A percentile compares a stretch with the other conserved stretches of the same genome.
Conservation (phyloP, 2,113 vertebrate genomes). For the Globicephala melas region DNA sequence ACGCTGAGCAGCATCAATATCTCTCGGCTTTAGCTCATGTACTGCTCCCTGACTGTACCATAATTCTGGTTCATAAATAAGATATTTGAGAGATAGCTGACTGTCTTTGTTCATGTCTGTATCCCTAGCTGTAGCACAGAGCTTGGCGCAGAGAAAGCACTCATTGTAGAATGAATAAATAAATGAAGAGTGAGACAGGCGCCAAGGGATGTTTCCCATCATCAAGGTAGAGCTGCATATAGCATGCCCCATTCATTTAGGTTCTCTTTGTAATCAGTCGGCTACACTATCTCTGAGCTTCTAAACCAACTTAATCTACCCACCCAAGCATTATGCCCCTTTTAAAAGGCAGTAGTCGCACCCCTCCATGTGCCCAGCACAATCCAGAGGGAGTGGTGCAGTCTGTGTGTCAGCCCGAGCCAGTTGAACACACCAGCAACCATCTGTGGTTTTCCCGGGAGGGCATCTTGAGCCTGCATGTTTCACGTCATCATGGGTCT, state of each 20-base stretch:
- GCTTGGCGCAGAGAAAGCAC: background rate
- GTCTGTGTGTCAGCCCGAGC: background rate
- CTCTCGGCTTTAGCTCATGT: background rate
- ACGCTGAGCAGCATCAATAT: background rate
- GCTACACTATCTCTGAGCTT: background rate
- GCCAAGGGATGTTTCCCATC: background rate
- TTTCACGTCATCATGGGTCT: conserved; percentile 23
- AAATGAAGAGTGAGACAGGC: background rate
- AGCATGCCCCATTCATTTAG: background rate
- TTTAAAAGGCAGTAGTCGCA: conserved; percentile 8
- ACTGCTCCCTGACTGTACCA: background rate
- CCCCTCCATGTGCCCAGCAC: background rate
- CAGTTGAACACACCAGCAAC: background rate
- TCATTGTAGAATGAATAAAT: background rate
- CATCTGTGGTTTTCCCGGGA: conserved; percentile 46
- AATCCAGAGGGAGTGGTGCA: background rate
- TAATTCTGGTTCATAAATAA: conserved; percentile 34
- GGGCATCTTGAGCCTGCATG: background rate
- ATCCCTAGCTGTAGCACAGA: conserved; percentile 3
- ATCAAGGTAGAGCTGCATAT: background rate
- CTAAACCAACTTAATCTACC: background rate
- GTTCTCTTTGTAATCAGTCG: background rate
- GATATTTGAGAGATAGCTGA: conserved; percentile 1
- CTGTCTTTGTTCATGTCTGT: background rate
- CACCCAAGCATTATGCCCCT: background rate